phyloP scores from a whole-genome alignment of 2,888 invertebrate genomes.

The Zaprionus lineosus region DNA sequence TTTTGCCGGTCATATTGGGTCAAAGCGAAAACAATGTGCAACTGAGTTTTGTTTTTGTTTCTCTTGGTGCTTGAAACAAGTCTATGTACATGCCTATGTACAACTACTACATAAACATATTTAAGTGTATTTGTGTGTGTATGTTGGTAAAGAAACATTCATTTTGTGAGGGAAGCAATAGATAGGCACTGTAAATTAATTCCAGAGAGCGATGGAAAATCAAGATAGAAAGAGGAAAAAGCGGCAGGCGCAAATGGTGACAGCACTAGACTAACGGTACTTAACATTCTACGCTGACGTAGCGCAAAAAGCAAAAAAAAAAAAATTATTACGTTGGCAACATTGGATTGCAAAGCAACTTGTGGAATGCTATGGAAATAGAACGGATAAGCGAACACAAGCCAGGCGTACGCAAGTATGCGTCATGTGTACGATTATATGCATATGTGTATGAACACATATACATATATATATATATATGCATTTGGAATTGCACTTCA shows the following conservation, averaged over 20 bases:
- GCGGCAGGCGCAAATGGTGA: not conserved
- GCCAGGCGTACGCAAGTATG: conserved; percentile 19
- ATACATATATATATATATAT: not conserved
- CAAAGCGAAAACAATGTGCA: conserved; percentile 42
- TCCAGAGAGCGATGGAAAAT: conserved; percentile 1
- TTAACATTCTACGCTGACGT: conserved; percentile 7
- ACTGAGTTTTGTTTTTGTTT: conserved; percentile 9
- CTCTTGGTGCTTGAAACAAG: conserved; percentile 24
- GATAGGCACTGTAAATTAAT: conserved; percentile 48
- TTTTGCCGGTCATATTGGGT: conserved; percentile 57
- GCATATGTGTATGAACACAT: conserved; percentile 5
- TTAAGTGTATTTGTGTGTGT: not conserved
- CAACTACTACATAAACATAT: not conserved
- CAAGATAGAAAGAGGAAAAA: not conserved
- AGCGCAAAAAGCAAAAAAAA: conserved; percentile 18
- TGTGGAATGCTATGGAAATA: conserved; percentile 62
- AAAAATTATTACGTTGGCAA: not conserved
- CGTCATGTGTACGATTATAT: conserved; percentile 13
- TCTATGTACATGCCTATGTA: conserved; percentile 16
- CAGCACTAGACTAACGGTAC: conserved; percentile 26
- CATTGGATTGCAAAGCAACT: conserved; percentile 41
- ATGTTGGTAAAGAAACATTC: conserved; percentile 14
- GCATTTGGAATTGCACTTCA: conserved; percentile 14
- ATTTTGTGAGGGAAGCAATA: conserved; percentile 19
- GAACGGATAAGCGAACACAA: conserved; percentile 25